Percentiles rank a stretch among this genome's conserved stretches.
These are phyloP conservation scores for Acanthococcus lagerstroemiae DNA, from an alignment of 2,888 invertebrate genomes.

Conservation along the genomic window DNA sequence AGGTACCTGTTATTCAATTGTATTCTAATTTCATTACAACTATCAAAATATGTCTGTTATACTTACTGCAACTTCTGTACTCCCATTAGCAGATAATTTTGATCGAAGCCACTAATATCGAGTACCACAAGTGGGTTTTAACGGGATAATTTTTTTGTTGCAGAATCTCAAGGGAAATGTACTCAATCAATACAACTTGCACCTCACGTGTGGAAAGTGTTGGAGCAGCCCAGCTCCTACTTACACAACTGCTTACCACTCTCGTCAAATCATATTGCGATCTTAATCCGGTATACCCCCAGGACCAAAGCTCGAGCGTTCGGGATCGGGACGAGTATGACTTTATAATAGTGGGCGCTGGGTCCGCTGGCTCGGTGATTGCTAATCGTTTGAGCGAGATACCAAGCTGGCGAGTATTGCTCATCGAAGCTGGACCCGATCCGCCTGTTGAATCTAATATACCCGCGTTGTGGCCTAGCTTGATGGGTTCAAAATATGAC, in stretches of 20 bases:
- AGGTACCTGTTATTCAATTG: too few relatives aligned
- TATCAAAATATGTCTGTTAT: too few relatives aligned
- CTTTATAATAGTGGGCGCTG: slow-evolving; percentile 48
- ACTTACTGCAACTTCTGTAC: too few relatives aligned
- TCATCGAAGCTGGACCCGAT: slow-evolving; percentile 47
- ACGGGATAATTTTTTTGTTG: too few relatives aligned
- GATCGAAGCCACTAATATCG: too few relatives aligned
- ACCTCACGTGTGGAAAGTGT: neutral
- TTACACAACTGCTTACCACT: slow-evolving; percentile 1
- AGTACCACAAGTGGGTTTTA: too few relatives aligned
- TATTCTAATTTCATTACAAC: too few relatives aligned
- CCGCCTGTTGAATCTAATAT: slow-evolving; percentile 44
- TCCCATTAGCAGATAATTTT: too few relatives aligned
- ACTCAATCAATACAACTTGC: neutral
- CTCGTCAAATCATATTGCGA: slow-evolving; percentile 1
- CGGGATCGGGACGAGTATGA: slow-evolving; percentile 33
- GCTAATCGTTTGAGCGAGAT: slow-evolving; percentile 46
- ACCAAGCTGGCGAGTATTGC: slow-evolving; percentile 43
- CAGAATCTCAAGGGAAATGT: too few relatives aligned
- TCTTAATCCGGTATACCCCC: neutral
- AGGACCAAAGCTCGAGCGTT: neutral
- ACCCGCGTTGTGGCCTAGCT: slow-evolving; percentile 43
- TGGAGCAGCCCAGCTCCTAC: neutral
- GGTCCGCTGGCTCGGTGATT: slow-evolving; percentile 46
- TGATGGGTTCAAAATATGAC: slow-evolving; percentile 39